Conservation (phyloP, 2,888 invertebrate species). For the Timema cristinae region DNA sequence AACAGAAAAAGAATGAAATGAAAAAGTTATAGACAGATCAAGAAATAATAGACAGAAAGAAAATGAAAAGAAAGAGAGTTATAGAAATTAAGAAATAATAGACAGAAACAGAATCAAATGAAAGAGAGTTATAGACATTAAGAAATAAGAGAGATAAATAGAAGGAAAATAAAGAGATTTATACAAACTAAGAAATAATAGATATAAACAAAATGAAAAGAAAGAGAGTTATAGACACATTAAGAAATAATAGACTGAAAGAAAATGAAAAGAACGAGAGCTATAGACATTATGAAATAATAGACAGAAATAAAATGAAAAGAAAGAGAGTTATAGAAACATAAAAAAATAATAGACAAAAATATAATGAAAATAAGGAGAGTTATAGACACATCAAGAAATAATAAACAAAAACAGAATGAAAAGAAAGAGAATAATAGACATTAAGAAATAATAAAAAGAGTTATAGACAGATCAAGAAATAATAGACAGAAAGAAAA, state of each 20-base stretch:
- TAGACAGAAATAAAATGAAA: constrained; percentile 23
- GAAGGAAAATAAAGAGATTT: not conserved
- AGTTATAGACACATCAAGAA: not conserved
- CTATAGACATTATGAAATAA: not conserved
- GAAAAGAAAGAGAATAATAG: no score
- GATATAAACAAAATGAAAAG: not conserved
- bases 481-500: no score
- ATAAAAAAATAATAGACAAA: no score
- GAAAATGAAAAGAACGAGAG: constrained; percentile 22
- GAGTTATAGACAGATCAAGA: no score
- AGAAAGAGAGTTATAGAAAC: constrained; percentile 10
- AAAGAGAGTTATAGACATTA: not conserved
- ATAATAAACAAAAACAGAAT: not conserved
- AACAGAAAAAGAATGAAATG: not conserved
- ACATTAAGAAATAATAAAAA: no score
- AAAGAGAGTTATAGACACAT: not conserved
- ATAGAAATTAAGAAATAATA: not conserved
- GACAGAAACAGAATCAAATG: constrained; percentile 2
- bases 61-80: constrained; percentile 16
- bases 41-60: constrained; percentile 3
- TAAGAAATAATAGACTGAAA: not conserved
- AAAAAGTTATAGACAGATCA: constrained; percentile 1
- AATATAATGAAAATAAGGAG: no score
- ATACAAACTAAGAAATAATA: not conserved
- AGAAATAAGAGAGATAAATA: not conserved